Base-by-base conservation (phyloP, 1,140 invertebrate species). In the Cyclina sinensis region DNA sequence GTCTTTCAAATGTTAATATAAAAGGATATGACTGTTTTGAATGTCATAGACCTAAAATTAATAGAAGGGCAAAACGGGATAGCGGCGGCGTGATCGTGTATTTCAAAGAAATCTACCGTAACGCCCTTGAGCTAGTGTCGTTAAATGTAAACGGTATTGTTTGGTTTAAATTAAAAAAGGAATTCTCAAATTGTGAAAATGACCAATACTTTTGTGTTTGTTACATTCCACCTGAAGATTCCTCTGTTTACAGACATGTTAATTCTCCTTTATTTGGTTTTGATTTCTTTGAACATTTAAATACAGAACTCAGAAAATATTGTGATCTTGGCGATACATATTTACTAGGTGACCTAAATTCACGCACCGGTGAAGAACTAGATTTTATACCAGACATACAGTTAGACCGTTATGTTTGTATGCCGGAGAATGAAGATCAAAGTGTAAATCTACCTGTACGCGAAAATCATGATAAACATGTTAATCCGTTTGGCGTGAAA, bases 31-130 rank as follows among this genome's bases (percentile, higher is more conserved):
- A 46, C 2, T 54, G 48, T 43, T 73, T 85, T 73, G 43, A 62
- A 11, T 85, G 82, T 73, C 82, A 65, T 0, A 37, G 43, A 32
- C 82, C 82, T 9, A 85, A 82, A 82, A 46, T n/a, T 43, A 82
- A 82, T 46, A 65, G n/a, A 43, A 65, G 43, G 2, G 80, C 80
- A 21, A 82, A 68, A 68, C 54, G 59, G 2, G 37, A 65, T 37
- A 65, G 80, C 43, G 59, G 80, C 12, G 82, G 82, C 18, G 65
- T 85, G 4, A 54, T 85, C 54, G 62, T 85, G 18, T 85, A 48
- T 35, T 85, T 30, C 27, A 85, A 85, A 85, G 43, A n/a, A 18
- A 43, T 12, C 27, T 73, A 73, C n/a, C 39, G 43, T 43, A 46
- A 30, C 27, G 14, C 5, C 32, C 9, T 65, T 18, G 5, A 35